phyloP scores from a whole-genome alignment of 2,888 invertebrate genomes.

The Cephus pygmeus region DNA sequence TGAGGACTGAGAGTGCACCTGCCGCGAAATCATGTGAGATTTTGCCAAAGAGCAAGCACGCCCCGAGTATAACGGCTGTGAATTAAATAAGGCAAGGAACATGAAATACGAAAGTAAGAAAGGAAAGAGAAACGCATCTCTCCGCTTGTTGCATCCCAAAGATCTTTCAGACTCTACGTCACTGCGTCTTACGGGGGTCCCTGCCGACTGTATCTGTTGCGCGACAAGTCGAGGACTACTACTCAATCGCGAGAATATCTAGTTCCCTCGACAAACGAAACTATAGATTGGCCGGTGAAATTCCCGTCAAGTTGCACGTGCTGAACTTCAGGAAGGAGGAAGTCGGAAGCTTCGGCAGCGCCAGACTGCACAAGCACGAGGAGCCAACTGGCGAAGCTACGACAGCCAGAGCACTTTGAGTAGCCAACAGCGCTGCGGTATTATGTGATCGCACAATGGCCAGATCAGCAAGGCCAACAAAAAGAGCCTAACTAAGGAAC shows the following conservation, averaged over 20 bases:
- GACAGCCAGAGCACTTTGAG: background rate
- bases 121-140: background rate
- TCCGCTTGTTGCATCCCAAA: too few species aligned
- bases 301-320: background rate
- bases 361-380: background rate
- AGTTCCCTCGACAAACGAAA: constrained; percentile 37
- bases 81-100: background rate
- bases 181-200: constrained; percentile 22
- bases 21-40: background rate
- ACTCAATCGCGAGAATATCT: constrained; percentile 59
- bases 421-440: background rate
- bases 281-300: background rate
- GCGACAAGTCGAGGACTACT: constrained; percentile 52
- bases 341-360: background rate
- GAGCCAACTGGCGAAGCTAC: background rate
- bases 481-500: background rate
- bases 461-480: too few species aligned
- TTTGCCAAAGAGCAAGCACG: background rate
- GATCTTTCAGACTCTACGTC: too few species aligned
- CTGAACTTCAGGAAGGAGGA: background rate
- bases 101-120: background rate
- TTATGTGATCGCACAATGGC: background rate
- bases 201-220: constrained; percentile 44
- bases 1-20: constrained; percentile 1
- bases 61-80: background rate